Base-by-base conservation (phyloP, 1,140 invertebrate genomes). In the Camponotus vicinus region DNA sequence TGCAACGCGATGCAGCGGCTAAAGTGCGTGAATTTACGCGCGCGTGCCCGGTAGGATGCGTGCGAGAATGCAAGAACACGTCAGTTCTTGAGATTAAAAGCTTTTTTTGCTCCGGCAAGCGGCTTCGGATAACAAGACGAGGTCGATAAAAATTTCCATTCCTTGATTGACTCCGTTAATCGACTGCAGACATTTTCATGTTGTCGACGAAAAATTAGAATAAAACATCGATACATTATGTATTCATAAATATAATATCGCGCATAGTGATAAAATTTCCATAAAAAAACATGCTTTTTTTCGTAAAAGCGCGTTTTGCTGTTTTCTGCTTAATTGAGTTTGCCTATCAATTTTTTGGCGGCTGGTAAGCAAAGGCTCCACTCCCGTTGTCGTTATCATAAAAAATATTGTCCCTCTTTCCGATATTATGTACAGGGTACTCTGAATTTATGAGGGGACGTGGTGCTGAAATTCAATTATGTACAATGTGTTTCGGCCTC, bases 381-480 rank as follows among this genome's bases (percentile, higher is more conserved):
- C 40, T n/a, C 34, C 0, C 77, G 2, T 55, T 32, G 78, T 13
- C 21, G 59, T 82, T 45, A 45, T 82, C 37, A 61, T 73, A 37
- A 8, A 18, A 73, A 82, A 73, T 49, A 40, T 52, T 42, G 37
- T 73, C 21, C 40, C 40, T 32, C 8, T 37, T 57, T 9, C 18
- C 15, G 6, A 42, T 21, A 18, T 82, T 73, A 37, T 21, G 8
- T 37, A 45, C 27, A 15, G 27, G 13, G 18, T 59, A 59, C n/a
- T 59, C 55, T 45, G 27, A 82, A 73, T 82, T 59, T 82, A 82
- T 27, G 55, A 73, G 40, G 27, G 27, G 11, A 82, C 40, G 37
- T 55, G 27, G 27, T 59, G 79, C 42, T 82, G 32, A 83, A 75
- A 83, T 83, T 83, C 69, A 75, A 83, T 83, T 83, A 52, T 52